These are phyloP conservation scores for Ondatra zibethicus DNA, from an alignment of 2,113 vertebrate species.

Conservation along the genomic window DNA sequence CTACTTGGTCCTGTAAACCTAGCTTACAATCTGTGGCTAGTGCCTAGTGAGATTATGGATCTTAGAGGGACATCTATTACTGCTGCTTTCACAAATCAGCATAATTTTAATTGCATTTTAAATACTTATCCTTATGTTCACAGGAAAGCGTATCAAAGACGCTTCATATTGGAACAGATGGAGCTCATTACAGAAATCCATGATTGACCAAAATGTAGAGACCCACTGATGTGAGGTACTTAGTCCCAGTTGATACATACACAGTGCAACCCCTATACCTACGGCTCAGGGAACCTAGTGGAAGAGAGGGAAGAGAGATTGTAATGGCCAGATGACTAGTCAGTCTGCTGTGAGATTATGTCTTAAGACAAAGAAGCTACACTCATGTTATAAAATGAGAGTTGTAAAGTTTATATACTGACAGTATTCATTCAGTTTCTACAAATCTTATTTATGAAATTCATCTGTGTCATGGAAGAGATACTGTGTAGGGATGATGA, in stretches of 20 bases:
- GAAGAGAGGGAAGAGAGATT: not conserved
- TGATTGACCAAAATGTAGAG: not conserved
- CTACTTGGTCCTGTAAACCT: not conserved
- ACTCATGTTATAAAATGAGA: not conserved
- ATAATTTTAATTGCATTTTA: not conserved
- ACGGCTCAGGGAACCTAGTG: too few relatives aligned
- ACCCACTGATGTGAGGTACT: not conserved
- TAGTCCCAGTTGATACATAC: too few relatives aligned
- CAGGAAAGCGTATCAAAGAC: not conserved
- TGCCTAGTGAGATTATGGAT: not conserved
- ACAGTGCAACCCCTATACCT: not conserved
- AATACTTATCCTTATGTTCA: not conserved
- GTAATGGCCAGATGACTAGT: not conserved
- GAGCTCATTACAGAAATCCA: not conserved
- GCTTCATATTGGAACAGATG: not conserved
- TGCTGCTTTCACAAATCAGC: too few relatives aligned
- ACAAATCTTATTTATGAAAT: constrained; percentile 2
- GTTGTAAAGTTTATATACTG: not conserved
- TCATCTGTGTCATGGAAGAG: not conserved
- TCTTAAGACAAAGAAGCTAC: not conserved
- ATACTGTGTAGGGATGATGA: not conserved
- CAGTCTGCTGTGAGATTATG: not conserved
- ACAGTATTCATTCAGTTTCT: not conserved
- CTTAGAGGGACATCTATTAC: too few relatives aligned
- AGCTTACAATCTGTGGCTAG: too few relatives aligned